These are phyloP conservation scores for Thymallus thymallus DNA, from an alignment of 2,113 vertebrate genomes.

Conservation along the genomic window DNA sequence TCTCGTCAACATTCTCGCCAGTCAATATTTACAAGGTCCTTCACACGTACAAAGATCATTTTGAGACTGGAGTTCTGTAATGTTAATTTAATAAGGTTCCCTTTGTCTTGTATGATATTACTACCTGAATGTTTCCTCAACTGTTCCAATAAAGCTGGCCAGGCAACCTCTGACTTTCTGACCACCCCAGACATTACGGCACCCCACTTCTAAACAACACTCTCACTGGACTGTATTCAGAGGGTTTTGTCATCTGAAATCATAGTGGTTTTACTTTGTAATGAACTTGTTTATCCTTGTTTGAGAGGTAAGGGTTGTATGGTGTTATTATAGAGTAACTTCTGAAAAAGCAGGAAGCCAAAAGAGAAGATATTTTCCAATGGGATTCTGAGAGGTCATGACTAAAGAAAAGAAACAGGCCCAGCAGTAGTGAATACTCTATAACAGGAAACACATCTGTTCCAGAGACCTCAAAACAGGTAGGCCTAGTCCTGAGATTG, in stretches of 20 bases:
- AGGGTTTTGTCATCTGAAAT: neutral
- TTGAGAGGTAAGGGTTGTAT: neutral
- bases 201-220: neutral
- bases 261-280: neutral
- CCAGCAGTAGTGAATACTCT: constrained; percentile 22
- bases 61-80: too few species aligned
- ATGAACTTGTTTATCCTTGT: neutral
- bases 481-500: constrained; percentile 9
- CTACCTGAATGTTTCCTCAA: too few species aligned
- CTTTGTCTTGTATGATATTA: too few species aligned
- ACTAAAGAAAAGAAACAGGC: constrained; percentile 23
- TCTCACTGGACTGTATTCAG: neutral
- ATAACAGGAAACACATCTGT: constrained; percentile 10
- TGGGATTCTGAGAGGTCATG: neutral
- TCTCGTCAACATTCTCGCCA: too few species aligned
- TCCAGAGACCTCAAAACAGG: constrained; percentile 16
- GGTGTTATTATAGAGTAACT: neutral
- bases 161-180: neutral
- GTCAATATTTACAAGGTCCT: too few species aligned
- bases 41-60: too few species aligned
- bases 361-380: neutral
- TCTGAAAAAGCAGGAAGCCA: neutral
- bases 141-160: neutral
- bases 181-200: neutral
- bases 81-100: too few species aligned